phyloP scores from a whole-genome alignment of 2,113 vertebrate genomes.

The Cricetomys ansorgei region DNA sequence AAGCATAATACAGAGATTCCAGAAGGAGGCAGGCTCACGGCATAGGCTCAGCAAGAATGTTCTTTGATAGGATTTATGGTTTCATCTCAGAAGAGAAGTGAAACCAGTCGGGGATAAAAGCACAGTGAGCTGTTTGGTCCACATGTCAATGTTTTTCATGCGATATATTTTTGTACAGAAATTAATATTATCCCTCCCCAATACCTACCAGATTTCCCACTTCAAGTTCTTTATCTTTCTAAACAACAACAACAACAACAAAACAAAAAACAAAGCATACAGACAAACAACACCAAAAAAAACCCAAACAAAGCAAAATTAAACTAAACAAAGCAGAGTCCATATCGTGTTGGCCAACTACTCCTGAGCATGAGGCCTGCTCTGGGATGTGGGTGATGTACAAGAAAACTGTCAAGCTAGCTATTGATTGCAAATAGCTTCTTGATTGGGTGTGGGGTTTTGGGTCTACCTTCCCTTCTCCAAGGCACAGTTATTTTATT shows the following conservation, averaged over 20 bases:
- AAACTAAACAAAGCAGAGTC: not conserved
- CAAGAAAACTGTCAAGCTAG: not conserved
- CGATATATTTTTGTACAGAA: not conserved
- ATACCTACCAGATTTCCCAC: too few relatives aligned
- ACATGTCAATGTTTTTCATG: not conserved
- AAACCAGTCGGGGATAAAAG: constrained; percentile 34
- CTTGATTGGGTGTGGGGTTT: not conserved
- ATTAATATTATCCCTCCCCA: not conserved
- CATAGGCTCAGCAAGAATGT: not conserved
- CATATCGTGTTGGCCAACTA: too few relatives aligned
- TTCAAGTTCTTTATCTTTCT: not conserved
- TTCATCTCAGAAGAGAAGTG: not conserved
- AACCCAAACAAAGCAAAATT: not conserved
- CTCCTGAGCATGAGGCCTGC: too few relatives aligned
- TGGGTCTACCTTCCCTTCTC: not conserved
- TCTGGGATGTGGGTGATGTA: not conserved
- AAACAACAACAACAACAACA: too few relatives aligned
- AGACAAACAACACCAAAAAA: too few relatives aligned
- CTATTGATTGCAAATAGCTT: not conserved
- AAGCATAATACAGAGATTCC: too few relatives aligned
- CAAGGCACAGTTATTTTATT: not conserved
- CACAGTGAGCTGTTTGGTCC: not conserved
- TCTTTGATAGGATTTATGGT: not conserved
- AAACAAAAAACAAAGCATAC: not conserved
- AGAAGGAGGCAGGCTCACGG: not conserved